Conservation (phyloP, 2,888 invertebrate species). For the Ophion slaviceki region DNA sequence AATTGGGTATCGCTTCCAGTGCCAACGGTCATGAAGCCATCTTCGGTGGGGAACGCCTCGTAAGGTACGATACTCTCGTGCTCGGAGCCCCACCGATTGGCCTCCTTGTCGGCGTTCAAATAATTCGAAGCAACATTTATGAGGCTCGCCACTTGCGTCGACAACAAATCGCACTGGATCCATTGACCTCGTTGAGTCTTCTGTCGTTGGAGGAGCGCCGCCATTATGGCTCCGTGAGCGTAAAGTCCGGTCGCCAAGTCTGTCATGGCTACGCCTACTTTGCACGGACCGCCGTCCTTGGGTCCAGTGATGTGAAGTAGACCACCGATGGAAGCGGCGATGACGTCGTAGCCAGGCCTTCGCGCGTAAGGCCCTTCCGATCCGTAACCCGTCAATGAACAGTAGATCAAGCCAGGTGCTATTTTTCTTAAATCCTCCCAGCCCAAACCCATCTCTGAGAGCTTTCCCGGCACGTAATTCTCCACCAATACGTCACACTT, state of each 20-base stretch:
- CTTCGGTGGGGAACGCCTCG: conserved; percentile 93
- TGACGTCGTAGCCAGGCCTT: conserved; percentile 98
- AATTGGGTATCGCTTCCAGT: conserved; percentile 94
- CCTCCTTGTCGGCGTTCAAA: conserved; percentile 92
- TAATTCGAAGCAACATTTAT: conserved; percentile 96
- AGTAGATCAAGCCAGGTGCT: conserved; percentile 94
- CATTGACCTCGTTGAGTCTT: conserved; percentile 94
- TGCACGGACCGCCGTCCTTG: conserved; percentile 92
- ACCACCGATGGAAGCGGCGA: conserved; percentile 97
- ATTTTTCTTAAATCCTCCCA: conserved; percentile 89
- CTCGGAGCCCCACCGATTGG: conserved; percentile 94
- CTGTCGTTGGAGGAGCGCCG: conserved; percentile 92
- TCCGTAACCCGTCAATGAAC: conserved; percentile 97
- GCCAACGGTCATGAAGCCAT: conserved; percentile 94
- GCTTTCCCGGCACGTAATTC: conserved; percentile 96
- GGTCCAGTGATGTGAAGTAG: conserved; percentile 95
- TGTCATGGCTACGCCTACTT: conserved; percentile 96
- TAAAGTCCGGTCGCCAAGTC: conserved; percentile 97
- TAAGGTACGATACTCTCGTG: conserved; percentile 98
- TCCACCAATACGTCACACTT: conserved; percentile 95
- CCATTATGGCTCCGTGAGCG: conserved; percentile 97
- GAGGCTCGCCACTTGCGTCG: conserved; percentile 95
- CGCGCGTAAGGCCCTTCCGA: conserved; percentile 92
- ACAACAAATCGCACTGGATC: conserved; percentile 96
- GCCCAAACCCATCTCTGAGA: conserved; percentile 91